Conservation (phyloP, 2,888 invertebrate genomes). For the Oligia fasciuncula region DNA sequence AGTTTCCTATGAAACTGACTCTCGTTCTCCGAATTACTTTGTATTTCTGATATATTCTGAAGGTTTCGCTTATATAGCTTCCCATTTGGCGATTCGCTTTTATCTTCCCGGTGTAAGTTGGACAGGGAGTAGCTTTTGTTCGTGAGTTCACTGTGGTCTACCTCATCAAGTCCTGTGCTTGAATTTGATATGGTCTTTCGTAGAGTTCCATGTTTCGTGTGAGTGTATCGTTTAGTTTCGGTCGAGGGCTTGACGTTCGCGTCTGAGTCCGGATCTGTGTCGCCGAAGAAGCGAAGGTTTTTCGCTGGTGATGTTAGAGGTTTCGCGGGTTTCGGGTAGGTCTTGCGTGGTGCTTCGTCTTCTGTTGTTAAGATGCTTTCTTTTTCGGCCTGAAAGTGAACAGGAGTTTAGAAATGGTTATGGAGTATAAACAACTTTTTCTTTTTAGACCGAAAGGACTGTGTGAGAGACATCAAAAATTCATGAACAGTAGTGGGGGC, state of each 20-base stretch:
- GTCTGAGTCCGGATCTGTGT: constrained; percentile 94
- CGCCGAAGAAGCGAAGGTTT: constrained; percentile 95
- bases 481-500: background rate
- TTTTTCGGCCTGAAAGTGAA: constrained; percentile 81
- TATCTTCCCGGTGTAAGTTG: constrained; percentile 82
- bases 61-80: constrained; percentile 87
- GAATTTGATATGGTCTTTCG: constrained; percentile 86
- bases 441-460: background rate
- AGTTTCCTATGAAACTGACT: constrained; percentile 79
- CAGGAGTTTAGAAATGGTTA: background rate
- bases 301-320: constrained; percentile 89
- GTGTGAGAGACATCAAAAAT: background rate
- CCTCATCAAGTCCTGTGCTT: constrained; percentile 84
- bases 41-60: constrained; percentile 90
- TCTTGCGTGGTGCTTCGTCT: constrained; percentile 87
- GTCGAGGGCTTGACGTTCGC: constrained; percentile 84
- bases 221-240: constrained; percentile 79
- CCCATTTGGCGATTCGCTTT: constrained; percentile 77
- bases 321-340: constrained; percentile 79
- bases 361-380: constrained; percentile 89
- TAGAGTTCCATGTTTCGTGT: constrained; percentile 78
- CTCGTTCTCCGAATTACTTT: constrained; percentile 85
- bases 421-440: background rate
- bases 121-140: constrained; percentile 86
- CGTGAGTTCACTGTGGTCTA: constrained; percentile 81